These are phyloP conservation scores for Podarcis muralis DNA, from an alignment of 2,113 vertebrate species.

Conservation along the genomic window DNA sequence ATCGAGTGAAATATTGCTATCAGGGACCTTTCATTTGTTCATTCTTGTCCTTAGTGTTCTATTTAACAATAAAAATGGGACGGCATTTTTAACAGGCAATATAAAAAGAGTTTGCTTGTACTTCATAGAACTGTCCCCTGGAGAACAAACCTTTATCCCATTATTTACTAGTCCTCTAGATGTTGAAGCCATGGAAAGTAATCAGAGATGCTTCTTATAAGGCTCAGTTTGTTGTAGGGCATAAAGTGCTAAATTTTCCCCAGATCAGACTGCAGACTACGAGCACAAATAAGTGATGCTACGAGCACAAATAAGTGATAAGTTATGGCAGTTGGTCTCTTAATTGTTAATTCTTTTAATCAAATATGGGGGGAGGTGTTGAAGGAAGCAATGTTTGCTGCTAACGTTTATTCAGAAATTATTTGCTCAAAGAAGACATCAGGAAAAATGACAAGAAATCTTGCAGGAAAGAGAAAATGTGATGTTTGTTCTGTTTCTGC, in stretches of 20 bases:
- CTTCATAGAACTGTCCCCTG: constrained; percentile 53
- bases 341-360: background rate
- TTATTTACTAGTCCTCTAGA: constrained; percentile 66
- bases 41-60: constrained; percentile 52
- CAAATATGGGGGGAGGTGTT: background rate
- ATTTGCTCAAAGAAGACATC: background rate
- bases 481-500: background rate
- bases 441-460: background rate
- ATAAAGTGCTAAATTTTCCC: background rate
- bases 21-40: constrained; percentile 54
- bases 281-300: background rate
- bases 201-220: constrained; percentile 58
- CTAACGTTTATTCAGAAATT: background rate
- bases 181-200: constrained; percentile 45
- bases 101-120: constrained; percentile 60
- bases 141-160: constrained; percentile 62
- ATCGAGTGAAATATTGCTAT: constrained; percentile 46
- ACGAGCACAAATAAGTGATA: background rate
- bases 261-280: background rate
- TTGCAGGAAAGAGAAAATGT: background rate
- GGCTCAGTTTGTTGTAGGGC: background rate
- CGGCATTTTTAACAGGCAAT: constrained; percentile 57
- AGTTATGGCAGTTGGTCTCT: background rate
- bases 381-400: background rate
- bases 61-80: constrained; percentile 63